A percentile compares a stretch with the other conserved stretches of the same genome.
Evolutionary conservation across 23 tunicate genomes (phyloP).

Genomic region (Clavelina lepadiformis): DNA sequence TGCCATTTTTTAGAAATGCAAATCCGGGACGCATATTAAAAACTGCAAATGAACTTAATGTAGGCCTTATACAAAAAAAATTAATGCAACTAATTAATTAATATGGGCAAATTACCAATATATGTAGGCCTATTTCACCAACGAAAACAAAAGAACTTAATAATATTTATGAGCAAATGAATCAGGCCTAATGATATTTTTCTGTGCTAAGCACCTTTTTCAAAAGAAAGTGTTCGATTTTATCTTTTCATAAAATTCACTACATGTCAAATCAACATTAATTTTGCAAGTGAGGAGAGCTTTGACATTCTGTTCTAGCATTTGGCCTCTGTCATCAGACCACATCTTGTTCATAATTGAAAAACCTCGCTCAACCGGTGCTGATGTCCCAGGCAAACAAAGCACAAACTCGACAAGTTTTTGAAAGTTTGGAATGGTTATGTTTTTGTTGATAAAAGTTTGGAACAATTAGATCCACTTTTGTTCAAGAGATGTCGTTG

Average conservation of each 20-base stretch:
- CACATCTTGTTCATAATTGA: slow-evolving; percentile 10
- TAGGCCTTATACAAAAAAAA: no score
- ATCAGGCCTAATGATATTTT: slow-evolving; percentile 6
- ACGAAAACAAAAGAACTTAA: no score
- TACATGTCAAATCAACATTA: slow-evolving; percentile 1
- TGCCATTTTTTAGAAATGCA: no score
- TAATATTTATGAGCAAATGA: no score
- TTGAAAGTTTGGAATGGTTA: slow-evolving; percentile 11
- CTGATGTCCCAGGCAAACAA: slow-evolving; percentile 16
- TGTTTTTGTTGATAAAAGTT: slow-evolving; percentile 5
- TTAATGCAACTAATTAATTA: no score
- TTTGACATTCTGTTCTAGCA: slow-evolving; percentile 13
- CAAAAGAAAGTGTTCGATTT: slow-evolving; percentile 1
- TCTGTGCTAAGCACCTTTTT: slow-evolving; percentile 3
- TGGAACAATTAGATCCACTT: no score
- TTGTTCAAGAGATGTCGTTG: slow-evolving; percentile 24
- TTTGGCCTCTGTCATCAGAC: slow-evolving; percentile 10
- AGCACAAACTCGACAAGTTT: slow-evolving; percentile 7
- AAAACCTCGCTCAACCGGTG: slow-evolving; percentile 8
- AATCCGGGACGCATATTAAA: no score
- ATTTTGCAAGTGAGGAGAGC: slow-evolving; percentile 6
- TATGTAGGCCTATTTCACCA: no score
- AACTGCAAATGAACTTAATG: no score
- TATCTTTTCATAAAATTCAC: slow-evolving; percentile 4
- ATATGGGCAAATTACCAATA: no score